Percentiles rank a stretch among this genome's conserved stretches.
Evolutionary conservation across 2,888 invertebrate species (phyloP).

Genomic region (Aporophyla lueneburgensis): DNA sequence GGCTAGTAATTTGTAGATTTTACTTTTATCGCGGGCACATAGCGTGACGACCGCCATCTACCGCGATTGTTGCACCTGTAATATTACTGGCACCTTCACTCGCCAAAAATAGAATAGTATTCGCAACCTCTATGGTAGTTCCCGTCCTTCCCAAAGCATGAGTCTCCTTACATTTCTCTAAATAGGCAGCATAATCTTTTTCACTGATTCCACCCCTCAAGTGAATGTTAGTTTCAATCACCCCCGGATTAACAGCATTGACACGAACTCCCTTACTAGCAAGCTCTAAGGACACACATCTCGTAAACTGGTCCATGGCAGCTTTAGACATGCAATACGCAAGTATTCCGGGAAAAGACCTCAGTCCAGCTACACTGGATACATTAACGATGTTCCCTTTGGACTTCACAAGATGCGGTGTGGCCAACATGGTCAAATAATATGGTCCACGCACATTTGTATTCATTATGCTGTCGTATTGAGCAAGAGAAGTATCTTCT

Average conservation of each 20-base stretch:
- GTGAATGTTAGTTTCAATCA: slow-evolving; percentile 93
- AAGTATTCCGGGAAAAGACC: slow-evolving; percentile 95
- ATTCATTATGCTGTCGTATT: slow-evolving; percentile 95
- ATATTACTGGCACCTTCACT: slow-evolving; percentile 95
- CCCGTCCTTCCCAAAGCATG: slow-evolving; percentile 97
- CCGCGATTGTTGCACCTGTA: slow-evolving; percentile 95
- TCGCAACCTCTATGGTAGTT: slow-evolving; percentile 95
- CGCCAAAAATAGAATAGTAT: slow-evolving; percentile 96
- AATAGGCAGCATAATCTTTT: slow-evolving; percentile 94
- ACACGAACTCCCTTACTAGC: slow-evolving; percentile 94
- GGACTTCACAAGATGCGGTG: slow-evolving; percentile 94
- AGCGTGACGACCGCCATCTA: slow-evolving; percentile 97
- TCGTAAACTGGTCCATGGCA: slow-evolving; percentile 97
- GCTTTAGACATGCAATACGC: slow-evolving; percentile 97
- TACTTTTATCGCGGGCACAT: slow-evolving; percentile 94
- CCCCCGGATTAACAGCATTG: slow-evolving; percentile 97
- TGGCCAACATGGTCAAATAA: slow-evolving; percentile 94
- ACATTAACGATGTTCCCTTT: slow-evolving; percentile 97
- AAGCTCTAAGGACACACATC: slow-evolving; percentile 95
- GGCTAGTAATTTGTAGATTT: neutral
- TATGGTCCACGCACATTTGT: slow-evolving; percentile 94
- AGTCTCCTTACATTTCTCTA: slow-evolving; percentile 95
- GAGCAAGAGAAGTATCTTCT: slow-evolving; percentile 94
- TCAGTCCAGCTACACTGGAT: slow-evolving; percentile 96
- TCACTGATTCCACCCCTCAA: slow-evolving; percentile 92